Evolutionary conservation across 2,888 invertebrate species (phyloP).

Genomic region (Athrips mouffetella): DNA sequence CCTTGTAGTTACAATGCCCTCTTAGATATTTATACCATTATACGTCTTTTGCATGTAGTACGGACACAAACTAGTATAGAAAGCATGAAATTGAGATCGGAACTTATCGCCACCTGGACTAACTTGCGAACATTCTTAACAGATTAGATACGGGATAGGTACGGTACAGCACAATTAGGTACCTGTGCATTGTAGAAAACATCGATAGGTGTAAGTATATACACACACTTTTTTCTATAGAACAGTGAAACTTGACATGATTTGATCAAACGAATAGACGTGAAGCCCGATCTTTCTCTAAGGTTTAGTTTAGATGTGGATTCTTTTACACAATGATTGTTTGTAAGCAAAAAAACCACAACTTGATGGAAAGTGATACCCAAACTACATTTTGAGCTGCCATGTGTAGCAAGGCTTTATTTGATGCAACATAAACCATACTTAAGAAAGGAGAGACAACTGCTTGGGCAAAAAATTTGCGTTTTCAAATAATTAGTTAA

Average conservation of each 20-base stretch:
- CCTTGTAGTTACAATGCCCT: not conserved
- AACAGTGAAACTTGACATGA: not conserved
- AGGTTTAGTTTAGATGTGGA: no score
- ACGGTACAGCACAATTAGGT: constrained; percentile 2
- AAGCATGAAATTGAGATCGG: constrained; percentile 12
- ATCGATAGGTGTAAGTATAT: not conserved
- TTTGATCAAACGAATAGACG: not conserved
- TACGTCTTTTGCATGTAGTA: constrained; percentile 7
- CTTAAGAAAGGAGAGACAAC: no score
- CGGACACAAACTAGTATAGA: constrained; percentile 10
- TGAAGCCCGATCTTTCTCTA: no score
- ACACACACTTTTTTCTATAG: no score
- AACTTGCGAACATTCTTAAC: constrained; percentile 5
- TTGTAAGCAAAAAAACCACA: no score
- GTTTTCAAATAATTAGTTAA: no score
- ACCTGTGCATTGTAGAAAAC: not conserved
- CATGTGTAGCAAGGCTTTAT: no score
- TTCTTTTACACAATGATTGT: no score
- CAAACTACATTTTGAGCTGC: no score
- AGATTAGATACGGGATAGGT: not conserved
- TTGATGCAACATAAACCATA: no score
- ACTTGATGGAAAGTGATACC: no score
- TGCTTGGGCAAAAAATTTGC: no score
- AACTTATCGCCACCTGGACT: constrained; percentile 11
- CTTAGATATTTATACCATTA: not conserved